Conservation (phyloP, 2,797 vertebrate genomes). For the Lepus oiostolus region DNA sequence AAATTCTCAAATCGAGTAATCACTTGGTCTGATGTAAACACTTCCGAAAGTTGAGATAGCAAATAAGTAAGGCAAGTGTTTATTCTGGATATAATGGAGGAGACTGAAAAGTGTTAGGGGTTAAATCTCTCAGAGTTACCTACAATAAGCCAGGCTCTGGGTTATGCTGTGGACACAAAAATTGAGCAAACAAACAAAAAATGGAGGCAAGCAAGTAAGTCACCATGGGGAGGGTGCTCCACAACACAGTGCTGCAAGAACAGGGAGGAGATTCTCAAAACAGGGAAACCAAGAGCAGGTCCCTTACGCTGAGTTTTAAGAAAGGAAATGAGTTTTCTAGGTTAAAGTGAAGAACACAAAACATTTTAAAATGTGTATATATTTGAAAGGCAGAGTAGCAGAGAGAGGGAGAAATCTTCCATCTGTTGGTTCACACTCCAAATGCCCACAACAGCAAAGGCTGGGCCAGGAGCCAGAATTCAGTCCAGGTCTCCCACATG, state of each 20-base stretch:
- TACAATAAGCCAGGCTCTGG: not conserved
- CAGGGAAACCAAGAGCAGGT: not conserved
- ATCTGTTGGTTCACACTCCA: too few relatives aligned
- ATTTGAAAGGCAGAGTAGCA: too few relatives aligned
- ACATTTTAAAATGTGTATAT: not conserved
- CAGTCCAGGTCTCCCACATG: too few relatives aligned
- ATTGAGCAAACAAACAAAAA: not conserved
- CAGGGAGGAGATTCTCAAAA: not conserved
- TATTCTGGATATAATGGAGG: not conserved
- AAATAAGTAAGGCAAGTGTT: conserved; percentile 35
- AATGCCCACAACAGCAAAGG: too few relatives aligned
- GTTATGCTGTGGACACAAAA: not conserved
- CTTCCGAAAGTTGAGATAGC: not conserved
- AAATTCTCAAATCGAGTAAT: conserved; percentile 6
- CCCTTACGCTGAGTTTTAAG: conserved; percentile 27
- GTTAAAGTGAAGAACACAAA: conserved; percentile 21
- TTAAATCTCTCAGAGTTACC: conserved; percentile 6
- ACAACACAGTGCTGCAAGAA: not conserved
- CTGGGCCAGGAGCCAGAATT: too few relatives aligned
- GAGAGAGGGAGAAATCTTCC: too few relatives aligned
- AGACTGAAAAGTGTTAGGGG: not conserved
- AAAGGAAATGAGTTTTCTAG: not conserved
- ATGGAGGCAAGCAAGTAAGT: not conserved
- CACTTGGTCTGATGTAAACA: not conserved
- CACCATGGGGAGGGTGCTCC: not conserved